Evolutionary conservation across 2,797 vertebrate genomes (phyloP).

Genomic region (Pterois miles): DNA sequence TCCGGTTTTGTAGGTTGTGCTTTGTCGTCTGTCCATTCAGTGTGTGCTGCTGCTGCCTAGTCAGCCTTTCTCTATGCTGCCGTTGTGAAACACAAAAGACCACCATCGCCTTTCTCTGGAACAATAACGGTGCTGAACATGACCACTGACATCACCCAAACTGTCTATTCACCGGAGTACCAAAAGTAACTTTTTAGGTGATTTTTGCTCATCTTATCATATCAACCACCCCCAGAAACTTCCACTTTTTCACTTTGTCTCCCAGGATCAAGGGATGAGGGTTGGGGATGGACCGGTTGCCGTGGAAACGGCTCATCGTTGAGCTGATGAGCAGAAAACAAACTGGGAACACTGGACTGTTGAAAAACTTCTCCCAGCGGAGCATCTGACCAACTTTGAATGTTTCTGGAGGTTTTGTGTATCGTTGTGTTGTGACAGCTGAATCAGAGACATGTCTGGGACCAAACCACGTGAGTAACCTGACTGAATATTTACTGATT

Average conservation of each 20-base stretch:
- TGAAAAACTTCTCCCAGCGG: conserved; percentile 3
- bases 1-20: conserved; percentile 59
- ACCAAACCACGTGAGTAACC: conserved; percentile 69
- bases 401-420: conserved; percentile 32
- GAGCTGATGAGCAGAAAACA: conserved; percentile 43
- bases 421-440: conserved; percentile 21
- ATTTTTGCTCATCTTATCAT: conserved; percentile 24
- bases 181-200: conserved; percentile 40
- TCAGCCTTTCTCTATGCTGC: conserved; percentile 78
- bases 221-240: background rate
- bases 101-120: conserved; percentile 58
- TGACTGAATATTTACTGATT: background rate
- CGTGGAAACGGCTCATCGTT: conserved; percentile 54
- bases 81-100: conserved; percentile 67
- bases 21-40: conserved; percentile 72
- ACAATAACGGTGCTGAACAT: conserved; percentile 58
- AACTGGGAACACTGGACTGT: conserved; percentile 10
- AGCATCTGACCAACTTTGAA: conserved; percentile 33
- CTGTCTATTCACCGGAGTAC: conserved; percentile 17
- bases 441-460: conserved; percentile 68
- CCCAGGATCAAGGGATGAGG: conserved; percentile 34
- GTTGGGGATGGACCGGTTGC: conserved; percentile 52
- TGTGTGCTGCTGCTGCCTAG: conserved; percentile 59
- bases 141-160: conserved; percentile 39
- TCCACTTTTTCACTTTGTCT: conserved; percentile 22